phyloP scores from a whole-genome alignment of 2,113 vertebrate genomes.

The Cyanocitta stelleri region DNA sequence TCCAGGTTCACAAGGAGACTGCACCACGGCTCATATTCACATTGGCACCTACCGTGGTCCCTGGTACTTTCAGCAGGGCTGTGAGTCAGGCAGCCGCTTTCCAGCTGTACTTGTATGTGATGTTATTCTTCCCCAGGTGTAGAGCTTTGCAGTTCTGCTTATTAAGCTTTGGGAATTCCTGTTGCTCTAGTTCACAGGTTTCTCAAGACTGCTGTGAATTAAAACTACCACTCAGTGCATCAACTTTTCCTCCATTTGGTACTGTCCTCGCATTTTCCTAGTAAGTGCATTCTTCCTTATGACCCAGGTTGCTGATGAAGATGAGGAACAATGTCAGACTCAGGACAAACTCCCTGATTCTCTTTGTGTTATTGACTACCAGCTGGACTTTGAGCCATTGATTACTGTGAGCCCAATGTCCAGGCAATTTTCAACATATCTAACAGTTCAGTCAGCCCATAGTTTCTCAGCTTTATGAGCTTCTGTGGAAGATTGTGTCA shows the following conservation, averaged over 20 bases:
- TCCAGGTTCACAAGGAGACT: neutral
- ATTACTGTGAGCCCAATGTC: neutral
- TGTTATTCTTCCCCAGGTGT: neutral
- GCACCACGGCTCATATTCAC: neutral
- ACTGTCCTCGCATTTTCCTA: neutral
- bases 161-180: neutral
- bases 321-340: neutral
- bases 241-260: neutral
- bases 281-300: neutral
- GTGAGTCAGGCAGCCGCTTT: neutral
- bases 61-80: neutral
- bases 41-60: neutral
- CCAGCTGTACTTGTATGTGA: neutral
- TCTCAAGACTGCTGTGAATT: neutral
- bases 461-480: neutral
- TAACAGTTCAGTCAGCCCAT: neutral
- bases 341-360: neutral
- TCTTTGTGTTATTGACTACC: neutral
- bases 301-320: neutral
- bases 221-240: neutral
- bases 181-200: neutral
- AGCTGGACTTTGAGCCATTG: neutral
- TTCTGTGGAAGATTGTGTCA: neutral
- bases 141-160: neutral
- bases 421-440: neutral